Percentiles rank a stretch among this genome's conserved stretches.
Conservation (phyloP, 1,140 invertebrate species). For the Archivesica marissinica region DNA sequence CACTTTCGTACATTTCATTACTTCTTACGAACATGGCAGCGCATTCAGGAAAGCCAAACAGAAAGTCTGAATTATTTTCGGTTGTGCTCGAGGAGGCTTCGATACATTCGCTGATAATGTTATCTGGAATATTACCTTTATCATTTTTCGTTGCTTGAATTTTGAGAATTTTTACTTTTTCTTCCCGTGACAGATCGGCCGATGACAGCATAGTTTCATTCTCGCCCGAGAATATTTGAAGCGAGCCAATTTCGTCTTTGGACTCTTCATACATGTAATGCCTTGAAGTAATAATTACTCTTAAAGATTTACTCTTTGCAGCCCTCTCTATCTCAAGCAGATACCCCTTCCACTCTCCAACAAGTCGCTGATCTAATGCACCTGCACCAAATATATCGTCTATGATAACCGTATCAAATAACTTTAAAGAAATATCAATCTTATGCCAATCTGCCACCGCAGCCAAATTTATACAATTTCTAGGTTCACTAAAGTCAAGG, state of each 20-base stretch:
- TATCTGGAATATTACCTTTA: background rate
- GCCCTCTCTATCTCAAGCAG: slow-evolving; percentile 23
- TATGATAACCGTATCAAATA: slow-evolving; percentile 1
- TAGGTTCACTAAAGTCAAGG: background rate
- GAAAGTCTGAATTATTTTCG: background rate
- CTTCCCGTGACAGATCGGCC: background rate
- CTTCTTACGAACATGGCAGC: slow-evolving; percentile 12
- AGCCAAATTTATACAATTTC: background rate
- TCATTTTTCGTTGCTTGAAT: background rate
- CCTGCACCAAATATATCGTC: slow-evolving; percentile 47
- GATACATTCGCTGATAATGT: background rate
- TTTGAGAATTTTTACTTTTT: slow-evolving; percentile 1
- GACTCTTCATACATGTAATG: slow-evolving; percentile 34
- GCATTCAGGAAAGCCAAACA: slow-evolving; percentile 36
- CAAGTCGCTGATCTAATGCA: background rate
- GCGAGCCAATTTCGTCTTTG: background rate
- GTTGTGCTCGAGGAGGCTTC: background rate
- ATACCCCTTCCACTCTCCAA: background rate
- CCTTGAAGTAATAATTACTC: slow-evolving; percentile 29
- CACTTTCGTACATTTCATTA: background rate
- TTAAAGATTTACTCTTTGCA: background rate
- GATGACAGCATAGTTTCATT: background rate
- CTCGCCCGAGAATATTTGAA: background rate
- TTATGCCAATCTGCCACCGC: background rate
- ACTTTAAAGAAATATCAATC: background rate